Evolutionary conservation across 1,140 invertebrate species (phyloP), one percentile per base, ranked within the genome.

Genomic region (Orius laevigatus): DNA sequence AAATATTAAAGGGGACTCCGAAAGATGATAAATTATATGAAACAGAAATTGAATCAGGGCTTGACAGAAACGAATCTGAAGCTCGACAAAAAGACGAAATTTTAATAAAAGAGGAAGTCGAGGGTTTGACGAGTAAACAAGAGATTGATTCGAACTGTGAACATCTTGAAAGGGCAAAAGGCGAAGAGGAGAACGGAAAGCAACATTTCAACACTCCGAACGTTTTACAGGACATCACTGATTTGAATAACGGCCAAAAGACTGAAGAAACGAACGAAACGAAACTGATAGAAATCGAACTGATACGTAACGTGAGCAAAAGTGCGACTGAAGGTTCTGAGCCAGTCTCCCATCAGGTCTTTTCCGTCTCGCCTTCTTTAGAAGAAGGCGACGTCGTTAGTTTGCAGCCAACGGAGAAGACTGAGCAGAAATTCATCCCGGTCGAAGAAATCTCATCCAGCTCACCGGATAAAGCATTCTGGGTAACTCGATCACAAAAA

Each of bases 381-480:
- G 25, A 25, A 25, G 25, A 25, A 25, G 19, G 36, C 14, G 40
- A 42, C 14, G 40, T 12, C n/a, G 40, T 15, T 5, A 19, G n/a
- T 11, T 11, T 42, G 19, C 5, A 42, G 4, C 12, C 16, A 2
- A 4, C 40, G 12, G 3, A 14, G 10, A 14, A 19, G 16, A 14
- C 40, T 5, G 19, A 14, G 8, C 10, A 14, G 19, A 19, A 32
- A 3, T 31, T 49, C 18, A 32, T 25, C 14, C 15, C 18, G 8
- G 48, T 49, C 6, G 34, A 48, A 31, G 48, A 49, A 19, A 32
- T 33, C 25, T 31, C 48, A 11, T 42, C 48, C 2, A 42, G 4
- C 14, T 42, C 40, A 42, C 48, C 48, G 5, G 39, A 49, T 15
- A 49, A 49, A 42, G 48, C 48, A 19, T 49, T 49, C 32, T 49